A percentile compares a stretch with the other conserved stretches of the same genome.
These are phyloP conservation scores for Brachionus paranguensis DNA, from an alignment of 1,140 invertebrate genomes.

Conservation along the genomic window DNA sequence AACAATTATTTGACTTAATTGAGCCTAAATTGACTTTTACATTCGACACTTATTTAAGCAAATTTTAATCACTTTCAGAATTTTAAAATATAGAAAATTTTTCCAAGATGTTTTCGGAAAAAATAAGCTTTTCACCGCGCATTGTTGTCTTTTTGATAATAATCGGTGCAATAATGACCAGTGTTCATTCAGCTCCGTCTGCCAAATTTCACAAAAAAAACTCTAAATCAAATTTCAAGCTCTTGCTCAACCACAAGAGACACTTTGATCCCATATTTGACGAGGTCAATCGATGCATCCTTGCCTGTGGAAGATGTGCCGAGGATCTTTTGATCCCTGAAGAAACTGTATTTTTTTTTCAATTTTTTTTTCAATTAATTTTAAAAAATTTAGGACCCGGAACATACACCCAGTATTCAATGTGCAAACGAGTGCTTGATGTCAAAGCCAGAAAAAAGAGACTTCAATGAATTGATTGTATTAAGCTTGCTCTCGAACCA, in stretches of 20 bases:
- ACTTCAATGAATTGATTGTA: neutral
- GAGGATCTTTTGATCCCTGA: neutral
- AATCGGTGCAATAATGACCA: neutral
- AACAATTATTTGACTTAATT: neutral
- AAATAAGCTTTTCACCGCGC: neutral
- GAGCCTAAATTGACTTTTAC: neutral
- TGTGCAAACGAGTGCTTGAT: conserved; percentile 27
- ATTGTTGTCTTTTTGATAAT: neutral
- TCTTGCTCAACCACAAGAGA: neutral
- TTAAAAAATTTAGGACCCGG: neutral
- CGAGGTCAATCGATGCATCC: conserved; percentile 11
- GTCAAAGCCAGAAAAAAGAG: neutral
- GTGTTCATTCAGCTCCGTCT: neutral
- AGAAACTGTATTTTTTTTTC: neutral
- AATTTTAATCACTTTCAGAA: neutral
- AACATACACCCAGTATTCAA: neutral
- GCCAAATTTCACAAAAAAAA: neutral
- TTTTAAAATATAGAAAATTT: neutral
- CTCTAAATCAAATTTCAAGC: neutral
- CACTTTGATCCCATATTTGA: conserved; percentile 20
- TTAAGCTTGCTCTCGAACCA: neutral
- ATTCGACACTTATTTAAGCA: neutral
- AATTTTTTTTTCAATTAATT: neutral
- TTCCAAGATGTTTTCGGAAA: neutral
- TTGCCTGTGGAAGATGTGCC: conserved; percentile 26